Evolutionary conservation across 2,797 vertebrate genomes (phyloP).

Genomic region (Podargus strigoides): DNA sequence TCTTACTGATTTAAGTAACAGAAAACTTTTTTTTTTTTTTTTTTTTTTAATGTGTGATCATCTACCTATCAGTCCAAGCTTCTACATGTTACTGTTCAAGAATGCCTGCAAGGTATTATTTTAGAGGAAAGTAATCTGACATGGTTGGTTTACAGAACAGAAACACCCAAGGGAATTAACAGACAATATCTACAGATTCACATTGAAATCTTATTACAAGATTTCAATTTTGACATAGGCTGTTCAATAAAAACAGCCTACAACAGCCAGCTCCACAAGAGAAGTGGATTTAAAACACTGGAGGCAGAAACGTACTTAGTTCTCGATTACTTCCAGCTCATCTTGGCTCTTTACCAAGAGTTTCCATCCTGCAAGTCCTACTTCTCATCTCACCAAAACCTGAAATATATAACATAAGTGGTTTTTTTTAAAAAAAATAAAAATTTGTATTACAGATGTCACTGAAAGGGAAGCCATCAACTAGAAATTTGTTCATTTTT

Average conservation of each 20-base stretch:
- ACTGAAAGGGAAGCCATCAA: neutral
- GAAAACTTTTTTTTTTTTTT: neutral
- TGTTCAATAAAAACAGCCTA: neutral
- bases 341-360: neutral
- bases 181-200: neutral
- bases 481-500: neutral
- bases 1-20: neutral
- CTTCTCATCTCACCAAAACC: neutral
- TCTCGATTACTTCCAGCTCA: neutral
- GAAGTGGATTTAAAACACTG: neutral
- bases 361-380: neutral
- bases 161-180: neutral
- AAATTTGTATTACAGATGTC: neutral
- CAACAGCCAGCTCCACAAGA: neutral
- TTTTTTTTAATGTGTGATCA: neutral
- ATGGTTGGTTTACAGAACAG: neutral
- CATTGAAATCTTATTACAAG: neutral
- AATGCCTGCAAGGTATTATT: neutral
- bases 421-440: neutral
- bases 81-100: neutral
- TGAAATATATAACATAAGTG: neutral
- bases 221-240: accelerated
- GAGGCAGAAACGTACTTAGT: neutral
- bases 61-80: neutral
- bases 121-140: neutral